These are phyloP conservation scores for Cyprinodon diabolis DNA, from an alignment of 2,797 vertebrate genomes.

Conservation along the genomic window DNA sequence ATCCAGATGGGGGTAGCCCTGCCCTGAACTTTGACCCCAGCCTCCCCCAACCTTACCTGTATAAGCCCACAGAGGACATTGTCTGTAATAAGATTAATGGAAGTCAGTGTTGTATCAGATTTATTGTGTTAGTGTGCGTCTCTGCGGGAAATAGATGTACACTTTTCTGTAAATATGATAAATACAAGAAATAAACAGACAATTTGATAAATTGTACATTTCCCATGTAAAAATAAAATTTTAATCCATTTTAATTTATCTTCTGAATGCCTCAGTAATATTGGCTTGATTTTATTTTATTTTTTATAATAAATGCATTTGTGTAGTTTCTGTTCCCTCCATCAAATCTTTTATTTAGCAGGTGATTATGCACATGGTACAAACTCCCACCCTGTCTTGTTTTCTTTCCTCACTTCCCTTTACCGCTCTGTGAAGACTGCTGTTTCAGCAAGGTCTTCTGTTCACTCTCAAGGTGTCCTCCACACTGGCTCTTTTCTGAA, in stretches of 20 bases:
- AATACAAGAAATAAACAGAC: not conserved
- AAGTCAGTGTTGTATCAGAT: conserved; percentile 59
- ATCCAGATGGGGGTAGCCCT: conserved; percentile 63
- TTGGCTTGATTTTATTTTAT: conserved; percentile 26
- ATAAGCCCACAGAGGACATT: conserved; percentile 75
- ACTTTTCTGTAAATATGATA: conserved; percentile 1
- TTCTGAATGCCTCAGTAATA: conserved; percentile 3
- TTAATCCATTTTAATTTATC: not conserved
- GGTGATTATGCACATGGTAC: conserved; percentile 81
- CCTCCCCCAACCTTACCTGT: conserved; percentile 72
- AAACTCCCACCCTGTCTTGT: conserved; percentile 25
- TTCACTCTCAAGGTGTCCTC: conserved; percentile 99
- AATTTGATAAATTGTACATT: not conserved
- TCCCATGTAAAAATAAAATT: not conserved
- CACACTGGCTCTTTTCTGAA: conserved; percentile 92
- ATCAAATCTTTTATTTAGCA: conserved; percentile 88
- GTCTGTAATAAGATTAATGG: conserved; percentile 82
- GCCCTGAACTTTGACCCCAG: conserved; percentile 70
- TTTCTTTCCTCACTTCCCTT: conserved; percentile 36
- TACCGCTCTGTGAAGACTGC: conserved; percentile 88
- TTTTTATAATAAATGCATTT: conserved; percentile 8
- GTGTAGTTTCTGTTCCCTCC: conserved; percentile 35
- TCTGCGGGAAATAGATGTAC: conserved; percentile 21
- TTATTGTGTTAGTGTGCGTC: conserved; percentile 49
- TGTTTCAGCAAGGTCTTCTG: conserved; percentile 99